These are phyloP conservation scores for Centropyge bicolor DNA, from an alignment of 2,797 vertebrate genomes.

Conservation along the genomic window DNA sequence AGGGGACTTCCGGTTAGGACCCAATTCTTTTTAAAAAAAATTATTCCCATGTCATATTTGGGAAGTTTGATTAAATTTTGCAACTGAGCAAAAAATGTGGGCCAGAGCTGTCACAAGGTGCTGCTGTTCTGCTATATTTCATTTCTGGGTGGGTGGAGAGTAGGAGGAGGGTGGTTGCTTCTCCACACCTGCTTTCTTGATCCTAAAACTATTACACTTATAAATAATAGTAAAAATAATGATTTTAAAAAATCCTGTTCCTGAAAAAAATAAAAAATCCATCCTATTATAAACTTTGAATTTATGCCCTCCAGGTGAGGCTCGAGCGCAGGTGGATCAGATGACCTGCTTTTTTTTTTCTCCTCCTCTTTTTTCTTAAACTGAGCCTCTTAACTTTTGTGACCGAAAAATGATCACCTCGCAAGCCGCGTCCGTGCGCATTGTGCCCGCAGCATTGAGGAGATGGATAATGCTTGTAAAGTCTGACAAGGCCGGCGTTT, in stretches of 20 bases:
- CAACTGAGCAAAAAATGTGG: background rate
- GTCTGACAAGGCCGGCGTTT: constrained; percentile 81
- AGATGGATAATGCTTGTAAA: constrained; percentile 82
- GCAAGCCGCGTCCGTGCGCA: constrained; percentile 60
- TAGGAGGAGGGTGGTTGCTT: background rate
- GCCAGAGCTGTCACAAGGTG: constrained; percentile 60
- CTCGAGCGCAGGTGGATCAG: constrained; percentile 66
- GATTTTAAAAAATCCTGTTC: too few species aligned
- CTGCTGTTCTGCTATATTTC: constrained; percentile 50
- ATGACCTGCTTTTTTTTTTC: constrained; percentile 39
- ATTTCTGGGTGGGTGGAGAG: background rate
- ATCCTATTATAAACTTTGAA: too few species aligned
- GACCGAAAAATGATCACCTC: constrained; percentile 65
- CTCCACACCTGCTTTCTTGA: constrained; percentile 51
- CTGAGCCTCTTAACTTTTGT: constrained; percentile 72
- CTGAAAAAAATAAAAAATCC: too few species aligned
- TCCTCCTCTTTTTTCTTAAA: background rate
- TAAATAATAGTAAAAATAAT: too few species aligned
- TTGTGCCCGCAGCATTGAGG: constrained; percentile 73
- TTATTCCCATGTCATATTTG: background rate
- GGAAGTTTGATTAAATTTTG: constrained; percentile 25
- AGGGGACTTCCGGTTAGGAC: constrained; percentile 11
- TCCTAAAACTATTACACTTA: background rate
- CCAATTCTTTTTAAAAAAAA: background rate
- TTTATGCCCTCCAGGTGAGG: constrained; percentile 30